phyloP scores from a whole-genome alignment of 2,888 invertebrate species.

The Cerastis leucographa region DNA sequence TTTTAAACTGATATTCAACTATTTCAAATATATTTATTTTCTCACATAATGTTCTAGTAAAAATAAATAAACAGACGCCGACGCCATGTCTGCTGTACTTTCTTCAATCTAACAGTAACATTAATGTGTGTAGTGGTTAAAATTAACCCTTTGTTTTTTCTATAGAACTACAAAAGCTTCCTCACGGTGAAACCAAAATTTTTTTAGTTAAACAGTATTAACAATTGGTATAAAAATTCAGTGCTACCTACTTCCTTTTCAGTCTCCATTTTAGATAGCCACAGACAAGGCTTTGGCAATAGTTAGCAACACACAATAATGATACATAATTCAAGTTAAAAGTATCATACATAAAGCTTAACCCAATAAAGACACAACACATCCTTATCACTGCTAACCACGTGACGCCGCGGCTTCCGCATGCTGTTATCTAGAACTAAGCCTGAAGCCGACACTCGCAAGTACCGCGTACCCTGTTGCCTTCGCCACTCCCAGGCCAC shows the following conservation, averaged over 20 bases:
- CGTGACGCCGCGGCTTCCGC: constrained; percentile 60
- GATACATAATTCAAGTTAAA: not conserved
- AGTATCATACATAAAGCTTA: not conserved
- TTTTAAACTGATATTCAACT: not conserved
- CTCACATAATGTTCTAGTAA: not conserved
- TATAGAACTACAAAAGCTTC: not conserved
- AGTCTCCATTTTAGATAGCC: not conserved
- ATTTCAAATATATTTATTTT: not conserved
- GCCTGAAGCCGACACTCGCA: constrained; percentile 60
- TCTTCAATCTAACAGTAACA: not conserved
- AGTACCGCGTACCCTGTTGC: constrained; percentile 77
- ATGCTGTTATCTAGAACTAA: constrained; percentile 54
- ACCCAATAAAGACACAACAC: constrained; percentile 19
- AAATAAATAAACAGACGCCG: not conserved
- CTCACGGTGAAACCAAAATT: not conserved
- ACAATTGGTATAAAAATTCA: not conserved
- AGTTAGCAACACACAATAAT: not conserved
- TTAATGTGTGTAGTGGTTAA: not conserved
- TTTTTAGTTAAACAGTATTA: not conserved
- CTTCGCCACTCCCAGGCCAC: constrained; percentile 87
- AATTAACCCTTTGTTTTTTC: not conserved
- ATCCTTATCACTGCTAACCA: constrained; percentile 32
- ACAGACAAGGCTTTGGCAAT: not conserved
- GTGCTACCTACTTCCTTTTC: not conserved
- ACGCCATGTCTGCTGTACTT: not conserved